Evolutionary conservation across 1,140 invertebrate genomes (phyloP).

Genomic region (Aphelenchoides besseyi): DNA sequence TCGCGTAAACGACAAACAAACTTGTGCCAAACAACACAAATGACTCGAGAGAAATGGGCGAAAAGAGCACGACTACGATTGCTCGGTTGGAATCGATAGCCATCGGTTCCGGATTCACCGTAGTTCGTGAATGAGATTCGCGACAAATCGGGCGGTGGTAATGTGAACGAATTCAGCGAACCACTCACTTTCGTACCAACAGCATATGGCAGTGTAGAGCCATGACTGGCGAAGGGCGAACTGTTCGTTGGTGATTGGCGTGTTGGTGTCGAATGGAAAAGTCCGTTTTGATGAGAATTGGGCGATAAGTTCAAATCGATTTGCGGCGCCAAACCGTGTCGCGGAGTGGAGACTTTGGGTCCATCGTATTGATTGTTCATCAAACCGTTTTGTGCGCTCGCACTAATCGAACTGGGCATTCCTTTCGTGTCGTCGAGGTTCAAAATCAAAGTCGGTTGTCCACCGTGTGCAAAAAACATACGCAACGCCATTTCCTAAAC

Average conservation of each 20-base stretch:
- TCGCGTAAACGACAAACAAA: conserved; percentile 30
- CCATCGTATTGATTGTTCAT: not conserved
- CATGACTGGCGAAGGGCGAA: not conserved
- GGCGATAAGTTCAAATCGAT: conserved; percentile 15
- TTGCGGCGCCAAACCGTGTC: not conserved
- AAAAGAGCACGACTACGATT: conserved; percentile 89
- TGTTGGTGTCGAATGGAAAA: conserved; percentile 26
- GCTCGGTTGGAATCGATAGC: conserved; percentile 71
- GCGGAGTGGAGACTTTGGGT: not conserved
- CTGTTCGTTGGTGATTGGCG: conserved; percentile 35
- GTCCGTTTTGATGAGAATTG: not conserved
- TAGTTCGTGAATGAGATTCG: conserved; percentile 2
- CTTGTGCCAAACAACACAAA: conserved; percentile 48
- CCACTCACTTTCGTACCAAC: conserved; percentile 9
- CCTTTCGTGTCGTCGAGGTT: conserved; percentile 5
- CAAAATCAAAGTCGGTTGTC: conserved; percentile 27
- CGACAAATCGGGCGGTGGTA: conserved; percentile 26
- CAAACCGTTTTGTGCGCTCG: not conserved
- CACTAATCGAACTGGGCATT: too few relatives aligned
- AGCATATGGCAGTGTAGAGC: not conserved
- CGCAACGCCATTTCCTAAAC: conserved; percentile 36
- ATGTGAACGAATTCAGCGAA: not conserved
- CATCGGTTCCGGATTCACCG: conserved; percentile 34
- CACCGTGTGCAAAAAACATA: conserved; percentile 33
- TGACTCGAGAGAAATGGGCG: conserved; percentile 53